Base-by-base conservation (phyloP, 2,113 vertebrate species). In the Crocuta crocuta region DNA sequence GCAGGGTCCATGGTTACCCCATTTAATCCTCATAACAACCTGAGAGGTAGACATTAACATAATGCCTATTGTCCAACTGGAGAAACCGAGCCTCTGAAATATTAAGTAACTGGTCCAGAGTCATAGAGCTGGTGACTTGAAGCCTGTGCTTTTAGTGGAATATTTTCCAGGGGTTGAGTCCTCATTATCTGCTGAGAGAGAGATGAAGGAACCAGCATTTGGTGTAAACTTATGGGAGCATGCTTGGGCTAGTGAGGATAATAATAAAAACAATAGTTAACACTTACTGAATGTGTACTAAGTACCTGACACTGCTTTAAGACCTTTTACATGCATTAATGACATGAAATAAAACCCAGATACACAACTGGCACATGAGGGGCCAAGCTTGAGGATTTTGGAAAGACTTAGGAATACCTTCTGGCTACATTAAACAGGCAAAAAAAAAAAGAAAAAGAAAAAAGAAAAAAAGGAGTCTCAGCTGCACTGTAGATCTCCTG, bases 11-110 rank as follows among this genome's bases (percentile, higher is more conserved):
- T 43, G 24, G 11, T 26, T 26, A 58, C 65, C 66, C 94, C 92
- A 66, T 87, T 86, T 81, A 76, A 87, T 91, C 35, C 23, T 71
- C 8, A 4, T 45, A 91, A 39, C 45, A 82, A 61, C 48, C 53
- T 43, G 16, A 88, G 48, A 83, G 68, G 50, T 43, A 70, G 39
- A 50, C 76, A 70, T 43, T 83, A 92, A 95, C n/a, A 63, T 58
- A 88, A 92, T 26, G 4, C 53, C 24, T 58, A 82, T 58, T 78
- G 70, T 89, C 71, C 53, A 63, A 48, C 24, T 79, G 50, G 73
- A 85, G 90, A 93, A 89, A 71, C 24, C 16, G 76, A 84, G 71
- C 65, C 35, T 93, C 84, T 55, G 68, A 86, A 70, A 92, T n/a
- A 83, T 84, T 39, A 74, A 91, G 17, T 86, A 76, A 83, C 63